Conservation (phyloP, 1,140 invertebrate species). For the Cydia splendana region DNA sequence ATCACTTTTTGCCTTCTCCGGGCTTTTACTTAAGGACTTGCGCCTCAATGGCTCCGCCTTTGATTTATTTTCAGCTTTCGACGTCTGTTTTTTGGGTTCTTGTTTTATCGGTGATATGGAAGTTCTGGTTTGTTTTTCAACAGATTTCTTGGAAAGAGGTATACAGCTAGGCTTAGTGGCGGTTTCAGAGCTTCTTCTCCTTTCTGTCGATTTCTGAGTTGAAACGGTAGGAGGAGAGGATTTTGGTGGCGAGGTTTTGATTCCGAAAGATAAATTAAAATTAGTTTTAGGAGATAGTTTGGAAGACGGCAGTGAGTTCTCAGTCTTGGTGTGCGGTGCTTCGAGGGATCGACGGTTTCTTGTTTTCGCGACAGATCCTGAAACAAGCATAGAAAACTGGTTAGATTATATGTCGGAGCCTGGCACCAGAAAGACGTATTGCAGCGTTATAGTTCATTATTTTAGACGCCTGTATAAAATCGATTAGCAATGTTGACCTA, state of each 20-base stretch:
- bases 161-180: conserved; percentile 68
- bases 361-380: conserved; percentile 65
- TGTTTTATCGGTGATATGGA: conserved; percentile 66
- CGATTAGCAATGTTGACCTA: no score
- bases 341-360: conserved; percentile 66
- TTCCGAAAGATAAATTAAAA: conserved; percentile 65
- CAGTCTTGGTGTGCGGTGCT: conserved; percentile 66
- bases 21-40: conserved; percentile 58
- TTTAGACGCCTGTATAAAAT: no score
- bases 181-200: conserved; percentile 61
- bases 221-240: conserved; percentile 46
- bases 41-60: conserved; percentile 58
- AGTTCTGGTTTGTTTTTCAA: conserved; percentile 55
- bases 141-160: conserved; percentile 67
- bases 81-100: conserved; percentile 52
- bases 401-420: no score
- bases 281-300: conserved; percentile 69
- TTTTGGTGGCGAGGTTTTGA: conserved; percentile 58
- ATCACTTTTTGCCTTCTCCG: conserved; percentile 70
- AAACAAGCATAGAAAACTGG: conserved; percentile 59
- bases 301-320: conserved; percentile 71
- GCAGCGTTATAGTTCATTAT: no score
- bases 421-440: no score
- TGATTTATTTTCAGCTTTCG: conserved; percentile 57
- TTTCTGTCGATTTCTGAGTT: conserved; percentile 56